phyloP scores from a whole-genome alignment of 2,113 vertebrate genomes.

The Pterocles gutturalis region DNA sequence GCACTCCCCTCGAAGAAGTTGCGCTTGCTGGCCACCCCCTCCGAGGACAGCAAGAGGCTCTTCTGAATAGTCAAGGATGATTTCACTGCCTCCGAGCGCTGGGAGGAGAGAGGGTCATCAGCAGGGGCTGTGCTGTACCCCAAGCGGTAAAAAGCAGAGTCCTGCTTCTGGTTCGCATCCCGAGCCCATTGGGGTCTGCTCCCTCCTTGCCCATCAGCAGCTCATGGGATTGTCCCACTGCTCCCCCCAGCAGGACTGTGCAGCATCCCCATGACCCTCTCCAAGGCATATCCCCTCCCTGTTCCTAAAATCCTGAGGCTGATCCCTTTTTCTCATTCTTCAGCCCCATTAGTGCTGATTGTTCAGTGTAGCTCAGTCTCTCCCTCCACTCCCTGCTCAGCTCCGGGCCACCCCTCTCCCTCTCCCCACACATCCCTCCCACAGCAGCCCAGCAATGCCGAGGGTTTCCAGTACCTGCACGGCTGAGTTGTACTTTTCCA shows the following conservation, averaged over 20 bases:
- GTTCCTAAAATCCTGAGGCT: neutral
- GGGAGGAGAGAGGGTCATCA: neutral
- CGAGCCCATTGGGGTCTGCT: rapidly evolving
- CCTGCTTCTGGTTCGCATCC: neutral
- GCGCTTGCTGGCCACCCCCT: constrained; percentile 90
- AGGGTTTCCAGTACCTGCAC: constrained; percentile 79
- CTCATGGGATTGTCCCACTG: neutral
- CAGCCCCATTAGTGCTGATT: neutral
- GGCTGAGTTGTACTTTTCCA: constrained; percentile 88
- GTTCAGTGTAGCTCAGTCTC: neutral
- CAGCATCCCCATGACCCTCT: neutral
- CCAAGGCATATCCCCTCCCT: neutral
- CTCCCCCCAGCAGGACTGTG: neutral
- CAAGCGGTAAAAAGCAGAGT: neutral
- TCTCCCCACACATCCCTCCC: neutral
- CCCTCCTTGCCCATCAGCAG: neutral
- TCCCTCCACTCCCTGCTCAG: rapidly evolving
- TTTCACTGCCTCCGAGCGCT: constrained; percentile 83
- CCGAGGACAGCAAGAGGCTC: constrained; percentile 74
- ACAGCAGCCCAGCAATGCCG: rapidly evolving
- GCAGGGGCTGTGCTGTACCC: neutral
- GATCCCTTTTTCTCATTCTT: neutral
- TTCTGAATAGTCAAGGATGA: constrained; percentile 74
- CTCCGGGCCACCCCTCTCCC: neutral
- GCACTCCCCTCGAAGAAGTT: constrained; percentile 86